Conservation (phyloP, 2,797 vertebrate genomes). For the Staurois parvus region DNA sequence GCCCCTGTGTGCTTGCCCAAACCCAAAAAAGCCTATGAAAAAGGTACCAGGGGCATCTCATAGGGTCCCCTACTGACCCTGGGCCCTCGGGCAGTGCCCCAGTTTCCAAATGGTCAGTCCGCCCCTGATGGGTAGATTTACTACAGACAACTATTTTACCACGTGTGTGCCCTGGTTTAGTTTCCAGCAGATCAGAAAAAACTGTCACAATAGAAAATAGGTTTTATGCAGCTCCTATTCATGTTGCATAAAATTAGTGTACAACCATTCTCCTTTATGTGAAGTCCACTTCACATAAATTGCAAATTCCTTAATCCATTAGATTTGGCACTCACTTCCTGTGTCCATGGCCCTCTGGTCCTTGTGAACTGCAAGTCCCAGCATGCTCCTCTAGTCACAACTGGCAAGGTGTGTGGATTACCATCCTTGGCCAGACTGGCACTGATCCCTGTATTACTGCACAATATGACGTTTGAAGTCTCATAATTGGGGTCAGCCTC, state of each 20-base stretch:
- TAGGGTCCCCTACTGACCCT: too few relatives aligned
- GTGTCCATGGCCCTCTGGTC: background rate
- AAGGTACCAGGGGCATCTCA: too few relatives aligned
- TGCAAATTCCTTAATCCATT: too few relatives aligned
- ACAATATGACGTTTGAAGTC: background rate
- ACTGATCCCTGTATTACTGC: background rate
- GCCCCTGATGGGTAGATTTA: too few relatives aligned
- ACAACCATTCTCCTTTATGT: background rate
- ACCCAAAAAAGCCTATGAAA: too few relatives aligned
- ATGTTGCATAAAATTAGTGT: background rate
- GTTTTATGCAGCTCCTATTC: background rate
- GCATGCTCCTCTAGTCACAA: background rate
- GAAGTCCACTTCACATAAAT: background rate
- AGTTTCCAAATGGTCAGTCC: too few relatives aligned
- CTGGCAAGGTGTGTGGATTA: background rate
- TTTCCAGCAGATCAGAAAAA: background rate
- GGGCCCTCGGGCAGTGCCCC: too few relatives aligned
- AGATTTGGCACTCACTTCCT: background rate
- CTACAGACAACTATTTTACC: background rate
- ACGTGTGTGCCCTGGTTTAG: background rate
- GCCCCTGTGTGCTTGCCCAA: too few relatives aligned
- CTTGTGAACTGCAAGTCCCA: background rate
- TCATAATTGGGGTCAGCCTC: constrained; percentile 7
- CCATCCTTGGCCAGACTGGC: background rate
- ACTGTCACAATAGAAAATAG: too few relatives aligned